A percentile compares a stretch with the other conserved stretches of the same genome.
Evolutionary conservation across 2,888 invertebrate genomes (phyloP).

Genomic region (Hemithea aestivaria): DNA sequence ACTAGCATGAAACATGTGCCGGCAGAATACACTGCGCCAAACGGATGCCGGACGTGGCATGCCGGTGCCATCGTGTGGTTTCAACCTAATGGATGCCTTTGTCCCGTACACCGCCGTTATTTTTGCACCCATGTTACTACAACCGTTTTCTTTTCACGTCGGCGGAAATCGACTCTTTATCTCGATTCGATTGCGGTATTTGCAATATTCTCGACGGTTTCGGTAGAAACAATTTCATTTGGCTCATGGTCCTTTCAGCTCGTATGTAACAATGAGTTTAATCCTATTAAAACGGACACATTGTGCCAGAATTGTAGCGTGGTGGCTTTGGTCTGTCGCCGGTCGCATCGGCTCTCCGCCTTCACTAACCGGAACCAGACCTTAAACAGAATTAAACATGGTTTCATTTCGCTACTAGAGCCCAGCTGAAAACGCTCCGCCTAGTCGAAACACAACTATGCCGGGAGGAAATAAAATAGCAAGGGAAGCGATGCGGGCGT

Average conservation of each 20-base stretch:
- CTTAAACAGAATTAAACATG: slow-evolving; percentile 76
- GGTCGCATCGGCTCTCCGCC: slow-evolving; percentile 58
- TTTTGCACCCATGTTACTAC: slow-evolving; percentile 11
- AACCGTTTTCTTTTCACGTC: slow-evolving; percentile 24
- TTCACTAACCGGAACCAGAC: slow-evolving; percentile 70
- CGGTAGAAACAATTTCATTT: slow-evolving; percentile 63
- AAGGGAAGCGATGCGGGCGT: slow-evolving; percentile 77
- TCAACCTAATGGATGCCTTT: slow-evolving; percentile 17
- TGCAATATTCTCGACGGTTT: slow-evolving; percentile 45
- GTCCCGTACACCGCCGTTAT: slow-evolving; percentile 10
- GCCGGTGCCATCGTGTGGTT: slow-evolving; percentile 11
- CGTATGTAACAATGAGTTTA: slow-evolving; percentile 74
- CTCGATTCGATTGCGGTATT: slow-evolving; percentile 30
- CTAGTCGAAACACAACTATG: slow-evolving; percentile 74
- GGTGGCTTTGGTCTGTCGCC: slow-evolving; percentile 75
- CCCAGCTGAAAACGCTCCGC: slow-evolving; percentile 62
- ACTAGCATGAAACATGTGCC: slow-evolving; percentile 14
- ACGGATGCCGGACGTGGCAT: slow-evolving; percentile 14
- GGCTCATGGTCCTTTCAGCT: slow-evolving; percentile 61
- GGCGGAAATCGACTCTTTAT: slow-evolving; percentile 26
- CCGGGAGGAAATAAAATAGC: slow-evolving; percentile 77
- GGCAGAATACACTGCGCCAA: slow-evolving; percentile 12
- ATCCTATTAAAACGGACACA: slow-evolving; percentile 76
- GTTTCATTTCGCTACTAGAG: slow-evolving; percentile 71
- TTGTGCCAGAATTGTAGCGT: slow-evolving; percentile 71